These are phyloP conservation scores for Chrysopa pallens DNA, from an alignment of 1,140 invertebrate genomes.

Conservation along the genomic window DNA sequence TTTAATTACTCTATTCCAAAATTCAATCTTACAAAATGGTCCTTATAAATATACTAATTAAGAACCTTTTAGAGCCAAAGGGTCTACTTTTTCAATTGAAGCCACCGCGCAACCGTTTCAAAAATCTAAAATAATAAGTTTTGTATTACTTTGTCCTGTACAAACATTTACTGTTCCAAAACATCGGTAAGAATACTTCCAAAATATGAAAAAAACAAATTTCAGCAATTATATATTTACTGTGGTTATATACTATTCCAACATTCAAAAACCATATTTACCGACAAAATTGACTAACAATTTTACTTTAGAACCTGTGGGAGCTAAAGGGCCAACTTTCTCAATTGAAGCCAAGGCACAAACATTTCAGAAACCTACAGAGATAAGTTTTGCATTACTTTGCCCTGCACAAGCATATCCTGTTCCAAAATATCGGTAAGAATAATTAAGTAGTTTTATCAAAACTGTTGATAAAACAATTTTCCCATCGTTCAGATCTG, in stretches of 20 bases:
- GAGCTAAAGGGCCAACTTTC: constrained; percentile 45
- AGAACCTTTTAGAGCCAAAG: constrained; percentile 45
- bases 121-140: constrained; percentile 21
- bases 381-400: constrained; percentile 30
- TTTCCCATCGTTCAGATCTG: too few relatives aligned
- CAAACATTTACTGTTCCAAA: constrained; percentile 45
- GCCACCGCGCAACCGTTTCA: constrained; percentile 29
- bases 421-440: constrained; percentile 39
- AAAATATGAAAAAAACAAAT: too few relatives aligned
- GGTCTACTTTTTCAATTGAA: constrained; percentile 35
- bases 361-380: constrained; percentile 24
- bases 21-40: too few relatives aligned
- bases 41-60: constrained; percentile 4
- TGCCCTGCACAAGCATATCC: constrained; percentile 48
- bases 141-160: constrained; percentile 39
- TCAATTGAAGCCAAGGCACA: constrained; percentile 33
- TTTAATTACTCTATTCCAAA: not conserved
- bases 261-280: too few relatives aligned
- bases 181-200: constrained; percentile 27
- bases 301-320: constrained; percentile 36
- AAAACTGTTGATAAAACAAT: too few relatives aligned
- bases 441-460: too few relatives aligned
- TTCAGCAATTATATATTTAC: too few relatives aligned
- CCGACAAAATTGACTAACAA: constrained; percentile 6
- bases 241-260: too few relatives aligned